Conservation (phyloP, 2,888 invertebrate genomes). For the Nematopogon swammerdamellus region DNA sequence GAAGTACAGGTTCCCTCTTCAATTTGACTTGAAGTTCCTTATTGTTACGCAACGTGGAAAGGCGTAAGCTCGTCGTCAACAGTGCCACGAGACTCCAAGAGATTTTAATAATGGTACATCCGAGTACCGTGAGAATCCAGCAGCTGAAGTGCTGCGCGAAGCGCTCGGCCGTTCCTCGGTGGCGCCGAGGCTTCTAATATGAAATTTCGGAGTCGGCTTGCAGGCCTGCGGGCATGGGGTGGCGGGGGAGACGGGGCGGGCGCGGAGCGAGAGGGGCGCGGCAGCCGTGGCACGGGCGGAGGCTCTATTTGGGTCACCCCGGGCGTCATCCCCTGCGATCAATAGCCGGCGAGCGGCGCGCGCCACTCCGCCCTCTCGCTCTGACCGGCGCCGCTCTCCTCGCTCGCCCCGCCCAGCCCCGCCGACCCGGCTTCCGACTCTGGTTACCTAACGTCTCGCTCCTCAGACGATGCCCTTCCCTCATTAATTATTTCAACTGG, state of each 20-base stretch:
- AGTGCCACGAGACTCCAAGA: not conserved
- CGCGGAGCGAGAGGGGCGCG: constrained; percentile 30
- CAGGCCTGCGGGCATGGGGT: constrained; percentile 27
- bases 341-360: constrained; percentile 49
- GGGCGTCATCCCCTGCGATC: constrained; percentile 53
- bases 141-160: not conserved
- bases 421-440: constrained; percentile 18
- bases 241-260: constrained; percentile 19
- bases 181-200: too few species aligned
- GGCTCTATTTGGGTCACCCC: constrained; percentile 58
- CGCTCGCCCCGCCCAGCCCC: not conserved
- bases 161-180: not conserved
- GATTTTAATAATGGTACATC: not conserved
- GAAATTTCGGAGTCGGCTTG: constrained; percentile 45
- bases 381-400: constrained; percentile 15
- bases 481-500: constrained; percentile 36
- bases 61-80: too few species aligned
- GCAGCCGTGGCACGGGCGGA: constrained; percentile 43
- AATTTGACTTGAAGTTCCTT: too few species aligned
- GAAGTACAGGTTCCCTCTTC: too few species aligned
- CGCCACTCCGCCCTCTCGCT: constrained; percentile 31
- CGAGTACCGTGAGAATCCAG: not conserved
- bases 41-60: too few species aligned
- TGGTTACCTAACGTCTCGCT: constrained; percentile 48
- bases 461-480: constrained; percentile 29